phyloP scores from a whole-genome alignment of 2,113 vertebrate species.

The Acrocephalus kingi region DNA sequence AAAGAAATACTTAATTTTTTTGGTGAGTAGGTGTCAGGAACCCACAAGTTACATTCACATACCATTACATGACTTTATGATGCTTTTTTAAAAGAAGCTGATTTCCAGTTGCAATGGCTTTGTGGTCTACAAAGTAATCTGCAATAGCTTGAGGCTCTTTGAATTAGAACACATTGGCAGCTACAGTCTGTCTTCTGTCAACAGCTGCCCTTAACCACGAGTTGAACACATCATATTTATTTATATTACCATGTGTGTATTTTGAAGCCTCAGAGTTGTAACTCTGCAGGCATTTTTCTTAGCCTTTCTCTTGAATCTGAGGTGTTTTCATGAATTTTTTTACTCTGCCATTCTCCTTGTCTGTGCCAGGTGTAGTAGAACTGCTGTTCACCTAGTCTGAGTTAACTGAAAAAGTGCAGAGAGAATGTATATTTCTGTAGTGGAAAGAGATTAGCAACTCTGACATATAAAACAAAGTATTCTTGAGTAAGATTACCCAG shows the following conservation, averaged over 20 bases:
- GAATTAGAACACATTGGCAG: neutral
- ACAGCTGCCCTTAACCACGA: neutral
- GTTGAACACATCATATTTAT: neutral
- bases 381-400: neutral
- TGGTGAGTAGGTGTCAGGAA: neutral
- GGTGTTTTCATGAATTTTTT: neutral
- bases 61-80: neutral
- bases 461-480: rapidly evolving
- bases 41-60: neutral
- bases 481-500: neutral
- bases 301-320: neutral
- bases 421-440: neutral
- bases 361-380: neutral
- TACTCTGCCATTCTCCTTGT: neutral
- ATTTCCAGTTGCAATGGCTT: neutral
- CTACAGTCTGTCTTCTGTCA: neutral
- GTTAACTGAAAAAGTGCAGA: neutral
- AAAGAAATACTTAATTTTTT: neutral
- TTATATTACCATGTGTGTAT: neutral
- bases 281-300: neutral
- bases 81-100: neutral
- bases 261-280: neutral
- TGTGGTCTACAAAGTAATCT: neutral
- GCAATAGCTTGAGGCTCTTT: neutral
- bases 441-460: neutral